Percentiles rank a stretch among this genome's conserved stretches.
These are phyloP conservation scores for Poecilia velifera DNA, from an alignment of 2,797 vertebrate species.

Conservation along the genomic window DNA sequence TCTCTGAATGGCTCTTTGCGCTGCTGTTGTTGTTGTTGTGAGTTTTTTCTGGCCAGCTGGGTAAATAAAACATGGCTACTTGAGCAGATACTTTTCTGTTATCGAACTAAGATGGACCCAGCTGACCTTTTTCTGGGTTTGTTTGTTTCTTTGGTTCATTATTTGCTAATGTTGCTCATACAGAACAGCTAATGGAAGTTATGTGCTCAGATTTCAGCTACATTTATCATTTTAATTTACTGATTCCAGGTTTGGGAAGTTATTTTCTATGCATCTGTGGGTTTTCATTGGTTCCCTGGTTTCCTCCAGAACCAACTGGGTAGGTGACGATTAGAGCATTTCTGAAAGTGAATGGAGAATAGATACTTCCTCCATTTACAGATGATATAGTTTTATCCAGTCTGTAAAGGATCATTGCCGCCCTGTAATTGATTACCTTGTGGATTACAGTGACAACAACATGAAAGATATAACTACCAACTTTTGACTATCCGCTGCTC, in stretches of 20 bases:
- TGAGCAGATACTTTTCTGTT: no score
- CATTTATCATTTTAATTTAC: background rate
- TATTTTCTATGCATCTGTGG: background rate
- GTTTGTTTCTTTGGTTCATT: no score
- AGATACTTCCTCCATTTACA: background rate
- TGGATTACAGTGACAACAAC: background rate
- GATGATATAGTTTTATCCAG: background rate
- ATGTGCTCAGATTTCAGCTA: background rate
- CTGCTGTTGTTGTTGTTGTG: no score
- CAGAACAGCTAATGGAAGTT: no score
- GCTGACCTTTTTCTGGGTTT: no score
- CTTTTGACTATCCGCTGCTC: background rate
- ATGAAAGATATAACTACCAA: background rate
- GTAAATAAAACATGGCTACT: no score
- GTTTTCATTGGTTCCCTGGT: background rate
- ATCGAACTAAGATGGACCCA: no score
- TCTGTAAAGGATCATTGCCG: background rate
- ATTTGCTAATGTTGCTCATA: no score
- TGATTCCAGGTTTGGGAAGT: no score
- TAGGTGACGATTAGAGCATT: background rate
- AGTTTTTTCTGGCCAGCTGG: no score
- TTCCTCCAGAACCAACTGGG: background rate
- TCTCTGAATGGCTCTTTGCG: no score
- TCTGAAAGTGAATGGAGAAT: background rate
- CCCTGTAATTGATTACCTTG: background rate